Conservation (phyloP, 2,888 invertebrate species). For the Limnephilus lunatus region DNA sequence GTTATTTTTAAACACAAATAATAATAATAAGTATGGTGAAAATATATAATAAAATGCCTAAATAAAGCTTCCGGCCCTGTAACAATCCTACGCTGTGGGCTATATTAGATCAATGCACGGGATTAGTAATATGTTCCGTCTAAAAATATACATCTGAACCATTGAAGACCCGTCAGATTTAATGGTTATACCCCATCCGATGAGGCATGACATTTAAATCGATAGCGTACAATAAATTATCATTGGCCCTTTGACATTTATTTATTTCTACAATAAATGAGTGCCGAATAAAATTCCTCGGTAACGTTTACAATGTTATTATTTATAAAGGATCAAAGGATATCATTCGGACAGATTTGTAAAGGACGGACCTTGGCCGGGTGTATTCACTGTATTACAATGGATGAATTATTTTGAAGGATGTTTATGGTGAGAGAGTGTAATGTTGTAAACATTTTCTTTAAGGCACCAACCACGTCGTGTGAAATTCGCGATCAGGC, state of each 20-base stretch:
- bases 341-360: background rate
- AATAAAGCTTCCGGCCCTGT: constrained; percentile 24
- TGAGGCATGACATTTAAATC: constrained; percentile 62
- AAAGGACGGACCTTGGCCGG: background rate
- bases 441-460: background rate
- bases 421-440: background rate
- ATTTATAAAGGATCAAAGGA: constrained; percentile 59
- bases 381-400: background rate
- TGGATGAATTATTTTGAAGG: background rate
- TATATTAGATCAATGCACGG: constrained; percentile 49
- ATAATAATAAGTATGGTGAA: background rate
- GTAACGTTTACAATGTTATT: constrained; percentile 57
- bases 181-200: constrained; percentile 58
- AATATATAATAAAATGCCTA: background rate
- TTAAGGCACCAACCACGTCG: background rate
- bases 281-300: constrained; percentile 65
- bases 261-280: constrained; percentile 62
- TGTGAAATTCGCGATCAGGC: no score
- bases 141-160: constrained; percentile 29
- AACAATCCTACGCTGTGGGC: constrained; percentile 36
- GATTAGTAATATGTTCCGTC: constrained; percentile 49
- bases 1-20: background rate
- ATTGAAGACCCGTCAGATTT: constrained; percentile 47
- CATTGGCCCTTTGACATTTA: constrained; percentile 59
- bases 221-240: constrained; percentile 62